phyloP scores from a whole-genome alignment of 1,140 invertebrate species.

The Hydropsyche tenuis region DNA sequence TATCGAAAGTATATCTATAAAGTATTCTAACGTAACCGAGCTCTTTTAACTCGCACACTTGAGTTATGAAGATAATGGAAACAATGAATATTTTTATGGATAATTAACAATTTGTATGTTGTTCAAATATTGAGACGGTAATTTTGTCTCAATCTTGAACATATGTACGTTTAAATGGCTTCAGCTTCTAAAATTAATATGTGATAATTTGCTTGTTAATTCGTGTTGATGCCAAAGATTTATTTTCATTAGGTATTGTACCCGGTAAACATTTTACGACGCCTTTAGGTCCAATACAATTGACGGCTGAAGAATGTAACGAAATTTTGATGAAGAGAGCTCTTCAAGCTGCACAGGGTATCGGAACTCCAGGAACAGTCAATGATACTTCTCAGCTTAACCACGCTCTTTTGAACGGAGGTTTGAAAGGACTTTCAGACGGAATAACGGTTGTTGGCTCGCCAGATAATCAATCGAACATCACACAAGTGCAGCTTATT shows the following conservation, averaged over 20 bases:
- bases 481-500: slow-evolving; percentile 59
- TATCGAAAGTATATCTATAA: too few species aligned
- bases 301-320: slow-evolving; percentile 78
- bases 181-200: too few species aligned
- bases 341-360: slow-evolving; percentile 59
- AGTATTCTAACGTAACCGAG: too few species aligned
- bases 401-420: slow-evolving; percentile 58
- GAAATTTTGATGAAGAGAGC: slow-evolving; percentile 76
- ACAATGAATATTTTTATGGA: too few species aligned
- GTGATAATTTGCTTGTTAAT: too few species aligned
- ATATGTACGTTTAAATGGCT: too few species aligned
- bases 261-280: slow-evolving; percentile 65
- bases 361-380: slow-evolving; percentile 55
- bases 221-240: neutral
- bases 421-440: slow-evolving; percentile 53
- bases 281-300: slow-evolving; percentile 72
- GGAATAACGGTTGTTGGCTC: slow-evolving; percentile 52
- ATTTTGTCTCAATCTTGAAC: too few species aligned
- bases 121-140: too few species aligned
- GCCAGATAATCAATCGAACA: slow-evolving; percentile 55
- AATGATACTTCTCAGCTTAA: slow-evolving; percentile 61
- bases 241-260: slow-evolving; percentile 46
- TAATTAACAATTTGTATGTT: too few species aligned
- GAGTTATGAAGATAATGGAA: too few species aligned
- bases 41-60: too few species aligned